Conservation (phyloP, 2,888 invertebrate genomes). For the Catocala fraxini region DNA sequence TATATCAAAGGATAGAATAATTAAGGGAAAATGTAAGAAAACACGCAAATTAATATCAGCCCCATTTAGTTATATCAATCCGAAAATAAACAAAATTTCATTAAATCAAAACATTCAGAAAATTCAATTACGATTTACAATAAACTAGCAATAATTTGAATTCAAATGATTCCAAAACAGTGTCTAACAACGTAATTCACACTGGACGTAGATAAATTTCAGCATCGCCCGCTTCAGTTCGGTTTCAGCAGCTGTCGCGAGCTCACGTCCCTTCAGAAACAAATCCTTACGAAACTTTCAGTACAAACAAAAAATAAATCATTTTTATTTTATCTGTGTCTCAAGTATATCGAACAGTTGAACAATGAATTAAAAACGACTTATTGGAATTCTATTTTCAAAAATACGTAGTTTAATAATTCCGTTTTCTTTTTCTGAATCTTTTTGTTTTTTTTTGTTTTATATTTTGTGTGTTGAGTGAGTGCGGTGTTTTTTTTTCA, state of each 20-base stretch:
- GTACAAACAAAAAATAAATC: constrained; percentile 8
- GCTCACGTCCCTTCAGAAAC: constrained; percentile 47
- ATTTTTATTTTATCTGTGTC: neutral
- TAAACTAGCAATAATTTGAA: neutral
- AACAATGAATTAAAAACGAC: neutral
- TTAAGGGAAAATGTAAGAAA: too few species aligned
- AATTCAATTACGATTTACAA: constrained; percentile 10
- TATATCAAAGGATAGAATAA: too few species aligned
- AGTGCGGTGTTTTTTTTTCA: constrained; percentile 46
- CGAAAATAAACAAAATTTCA: neutral
- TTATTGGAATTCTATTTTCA: neutral
- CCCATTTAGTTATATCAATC: too few species aligned
- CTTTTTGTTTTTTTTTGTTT: constrained; percentile 10
- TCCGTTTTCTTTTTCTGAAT: constrained; percentile 9
- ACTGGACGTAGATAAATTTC: constrained; percentile 50
- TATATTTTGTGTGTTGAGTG: constrained; percentile 6
- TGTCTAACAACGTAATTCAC: constrained; percentile 15
- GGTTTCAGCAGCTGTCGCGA: constrained; percentile 56
- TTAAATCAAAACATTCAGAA: neutral
- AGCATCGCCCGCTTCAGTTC: constrained; percentile 59
- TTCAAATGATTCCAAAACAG: constrained; percentile 11
- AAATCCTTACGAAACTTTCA: constrained; percentile 53
- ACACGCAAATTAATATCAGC: too few species aligned
- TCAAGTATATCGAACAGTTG: neutral
- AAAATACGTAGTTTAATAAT: neutral